These are phyloP conservation scores for Busseola fusca DNA, from an alignment of 2,888 invertebrate species.

Conservation along the genomic window DNA sequence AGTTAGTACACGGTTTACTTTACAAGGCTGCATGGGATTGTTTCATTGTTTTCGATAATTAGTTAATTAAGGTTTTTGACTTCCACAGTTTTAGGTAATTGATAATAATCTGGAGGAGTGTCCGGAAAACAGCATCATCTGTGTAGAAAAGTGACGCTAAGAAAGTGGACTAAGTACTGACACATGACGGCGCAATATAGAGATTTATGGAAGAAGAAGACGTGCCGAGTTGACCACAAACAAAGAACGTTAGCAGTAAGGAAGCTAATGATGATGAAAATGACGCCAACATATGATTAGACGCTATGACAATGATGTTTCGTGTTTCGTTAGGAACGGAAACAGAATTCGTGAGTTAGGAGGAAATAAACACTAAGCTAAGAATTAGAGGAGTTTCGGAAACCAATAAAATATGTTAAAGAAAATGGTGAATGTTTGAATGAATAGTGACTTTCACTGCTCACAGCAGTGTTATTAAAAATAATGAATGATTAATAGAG, in stretches of 20 bases:
- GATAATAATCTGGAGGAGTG: not conserved
- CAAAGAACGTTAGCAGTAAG: no score
- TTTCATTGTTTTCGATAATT: not conserved
- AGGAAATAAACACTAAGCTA: not conserved
- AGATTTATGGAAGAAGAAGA: not conserved
- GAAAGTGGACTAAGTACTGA: not conserved
- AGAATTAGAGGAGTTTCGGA: not conserved
- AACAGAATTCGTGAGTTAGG: no score
- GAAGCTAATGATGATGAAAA: not conserved
- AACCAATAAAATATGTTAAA: not conserved
- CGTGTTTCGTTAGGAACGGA: no score
- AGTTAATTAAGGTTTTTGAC: not conserved
- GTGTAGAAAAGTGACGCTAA: not conserved
- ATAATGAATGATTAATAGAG: not conserved
- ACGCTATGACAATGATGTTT: not conserved
- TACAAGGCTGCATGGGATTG: not conserved
- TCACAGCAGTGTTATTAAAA: not conserved
- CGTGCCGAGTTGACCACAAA: not conserved
- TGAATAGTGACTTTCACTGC: not conserved
- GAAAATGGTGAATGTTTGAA: not conserved
- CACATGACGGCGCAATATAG: no score
- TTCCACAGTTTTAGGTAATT: not conserved
- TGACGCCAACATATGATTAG: not conserved
- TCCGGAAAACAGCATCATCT: not conserved
- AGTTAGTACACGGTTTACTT: conserved; percentile 4